Base-by-base conservation (phyloP, 2,113 vertebrate species). In the Chamaea fasciata region DNA sequence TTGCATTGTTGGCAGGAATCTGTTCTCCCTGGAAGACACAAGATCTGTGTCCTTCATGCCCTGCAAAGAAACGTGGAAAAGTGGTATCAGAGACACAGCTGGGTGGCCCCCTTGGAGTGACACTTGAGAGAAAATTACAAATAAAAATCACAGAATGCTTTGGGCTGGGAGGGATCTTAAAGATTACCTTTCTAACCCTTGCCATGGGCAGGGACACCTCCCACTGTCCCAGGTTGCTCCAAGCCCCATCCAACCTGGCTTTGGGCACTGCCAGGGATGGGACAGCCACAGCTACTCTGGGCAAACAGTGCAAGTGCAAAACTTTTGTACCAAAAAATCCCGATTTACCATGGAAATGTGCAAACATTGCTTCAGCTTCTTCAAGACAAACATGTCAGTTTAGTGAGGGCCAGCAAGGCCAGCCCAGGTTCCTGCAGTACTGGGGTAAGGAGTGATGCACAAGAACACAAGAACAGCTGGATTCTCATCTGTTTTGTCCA, bases 211-310 rank as follows among this genome's bases (percentile, higher is more conserved):
- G 30, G 35, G 24, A 65, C 30, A 13, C 13, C 10, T 50, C 3
- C 8, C 49, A 26, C 31, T 17, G 9, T 20, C 42, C 62, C 62
- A 42, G 52, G 10, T 3, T 50, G 16, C 37, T 42, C 65, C n/a
- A 8, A 62, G 14, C 33, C 37, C 28, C 0, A 0, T 21, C 52
- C 56, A 70, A 0, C 41, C 47, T 30, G n/a, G n/a, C 56, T 16
- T 41, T 39, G 47, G 15, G 0, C 12, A 28, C 18, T 60, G 0
- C 39, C 46, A 53, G n/a, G 49, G 24, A 41, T 55, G 47, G n/a
- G 24, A 16, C 24, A 79, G 20, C 6, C 41, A 55, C 47, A 63
- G 41, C 13, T 63, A 0, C 49, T 41, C 41, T 12, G 49, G 30
- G 21, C 11, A 63, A n/a, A 20, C 2, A 1, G 6, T 27, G 30